Evolutionary conservation across 2,797 vertebrate species (phyloP), one percentile per base, ranked within the genome.

Genomic region (Enteromius treurensis): DNA sequence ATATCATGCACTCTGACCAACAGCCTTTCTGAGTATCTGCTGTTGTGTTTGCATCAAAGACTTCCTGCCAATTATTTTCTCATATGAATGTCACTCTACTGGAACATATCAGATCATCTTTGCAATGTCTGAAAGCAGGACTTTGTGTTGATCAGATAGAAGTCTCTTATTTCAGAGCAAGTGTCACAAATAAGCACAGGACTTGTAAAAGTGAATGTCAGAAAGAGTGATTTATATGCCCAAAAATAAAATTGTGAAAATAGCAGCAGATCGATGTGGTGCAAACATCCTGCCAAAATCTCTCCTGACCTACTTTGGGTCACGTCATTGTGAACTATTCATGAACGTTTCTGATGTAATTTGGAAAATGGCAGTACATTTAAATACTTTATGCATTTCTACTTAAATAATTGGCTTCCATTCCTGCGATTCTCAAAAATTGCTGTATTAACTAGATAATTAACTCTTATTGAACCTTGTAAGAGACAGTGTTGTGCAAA

Each of bases 201-300:
- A n/a, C 34, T 65, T 42, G 26, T 15, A 14, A n/a, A 32, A 29
- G 53, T 53, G 10, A 42, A 17, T 37, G 17, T 53, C 29, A 51
- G 1, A 58, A 34, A 13, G 23, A n/a, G 23, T 51, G 34, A 32
- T 32, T 55, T 55, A 37, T 34, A 5, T 55, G 3, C 8, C 14
- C 40, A 67, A 19, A 58, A 67, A 47, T 80, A 2, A 14, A 60
- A 60, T 68, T 29, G 0, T 23, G 47, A 55, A 74, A 68, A 85
- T n/a, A 21, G 13, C 29, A 60, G 77, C 71, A 37, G 26, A 62
- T 49, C 9, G 34, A 58, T 67, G 49, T 14, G 8, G 55, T 68
- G 68, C 21, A 80, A 42, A 81, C 88, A 79, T 83, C 67, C 78
- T 87, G 87, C 75, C 5, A 26, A 76, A 83, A 67, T 45, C 62